Percentiles rank a stretch among this genome's conserved stretches.
Evolutionary conservation across 2,113 vertebrate species (phyloP).

Genomic region (Mesitornis unicolor): DNA sequence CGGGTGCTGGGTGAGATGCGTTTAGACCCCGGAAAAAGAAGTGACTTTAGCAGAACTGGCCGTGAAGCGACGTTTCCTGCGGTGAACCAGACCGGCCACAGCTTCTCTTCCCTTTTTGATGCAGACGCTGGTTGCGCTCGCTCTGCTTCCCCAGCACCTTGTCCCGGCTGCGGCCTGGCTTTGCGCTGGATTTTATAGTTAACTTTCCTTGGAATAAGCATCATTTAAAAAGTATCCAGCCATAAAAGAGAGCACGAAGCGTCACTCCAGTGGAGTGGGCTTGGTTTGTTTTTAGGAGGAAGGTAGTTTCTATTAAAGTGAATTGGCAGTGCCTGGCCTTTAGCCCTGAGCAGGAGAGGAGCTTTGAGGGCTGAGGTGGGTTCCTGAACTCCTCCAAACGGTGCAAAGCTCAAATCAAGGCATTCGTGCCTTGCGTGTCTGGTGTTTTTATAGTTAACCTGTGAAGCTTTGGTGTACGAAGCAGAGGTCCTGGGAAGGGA

Average conservation of each 20-base stretch:
- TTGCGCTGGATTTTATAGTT: not conserved
- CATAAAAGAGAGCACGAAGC: conserved; percentile 22
- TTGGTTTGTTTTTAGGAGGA: not conserved
- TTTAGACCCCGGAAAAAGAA: not conserved
- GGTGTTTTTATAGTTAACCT: conserved; percentile 54
- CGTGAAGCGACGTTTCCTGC: not conserved
- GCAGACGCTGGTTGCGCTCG: not conserved
- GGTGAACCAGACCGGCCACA: not conserved
- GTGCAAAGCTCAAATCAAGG: not conserved
- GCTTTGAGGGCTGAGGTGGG: not conserved
- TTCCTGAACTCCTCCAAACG: not conserved
- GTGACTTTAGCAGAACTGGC: not conserved
- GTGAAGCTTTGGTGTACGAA: not conserved
- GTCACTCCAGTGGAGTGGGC: not conserved
- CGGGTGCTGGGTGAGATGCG: not conserved
- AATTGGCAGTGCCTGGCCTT: not conserved
- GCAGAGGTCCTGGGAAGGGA: conserved; percentile 65
- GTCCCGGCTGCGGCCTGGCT: not conserved
- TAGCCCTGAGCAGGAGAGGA: not conserved
- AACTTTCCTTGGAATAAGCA: not conserved
- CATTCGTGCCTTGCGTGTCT: not conserved
- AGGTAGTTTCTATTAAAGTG: conserved; percentile 33
- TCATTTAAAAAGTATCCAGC: conserved; percentile 20
- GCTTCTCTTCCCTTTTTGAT: not conserved
- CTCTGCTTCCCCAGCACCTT: not conserved